phyloP scores from a whole-genome alignment of 2,113 vertebrate species.

The Anarrhichthys ocellatus region DNA sequence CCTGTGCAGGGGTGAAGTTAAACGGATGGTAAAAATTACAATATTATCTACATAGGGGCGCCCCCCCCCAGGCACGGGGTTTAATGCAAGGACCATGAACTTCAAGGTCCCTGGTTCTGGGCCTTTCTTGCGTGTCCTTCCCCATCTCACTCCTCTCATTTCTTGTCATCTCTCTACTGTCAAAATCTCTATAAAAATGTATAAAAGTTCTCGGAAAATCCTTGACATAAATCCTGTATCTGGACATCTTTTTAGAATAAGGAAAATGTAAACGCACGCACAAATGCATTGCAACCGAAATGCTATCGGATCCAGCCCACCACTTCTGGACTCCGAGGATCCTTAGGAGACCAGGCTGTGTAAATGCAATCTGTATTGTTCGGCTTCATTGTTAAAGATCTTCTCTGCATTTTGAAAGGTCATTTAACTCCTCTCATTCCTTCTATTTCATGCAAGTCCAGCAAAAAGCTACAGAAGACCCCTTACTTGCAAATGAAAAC shows the following conservation, averaged over 20 bases:
- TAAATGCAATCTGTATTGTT: neutral
- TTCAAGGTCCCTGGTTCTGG: neutral
- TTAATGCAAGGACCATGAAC: no score
- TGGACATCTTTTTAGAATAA: neutral
- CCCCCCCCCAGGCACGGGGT: no score
- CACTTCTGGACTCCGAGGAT: neutral
- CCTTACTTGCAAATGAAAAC: neutral
- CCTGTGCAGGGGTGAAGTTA: neutral
- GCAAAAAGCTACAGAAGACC: neutral
- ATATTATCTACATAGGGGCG: no score
- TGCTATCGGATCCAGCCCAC: neutral
- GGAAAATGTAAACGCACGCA: neutral
- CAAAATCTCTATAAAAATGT: neutral
- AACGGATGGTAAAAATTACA: neutral
- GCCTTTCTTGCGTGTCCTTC: neutral
- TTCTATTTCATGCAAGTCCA: neutral
- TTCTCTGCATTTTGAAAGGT: neutral
- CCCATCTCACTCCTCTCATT: neutral
- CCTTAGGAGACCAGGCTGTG: no score
- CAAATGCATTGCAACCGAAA: neutral
- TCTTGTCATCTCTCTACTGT: neutral
- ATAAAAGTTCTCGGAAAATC: no score
- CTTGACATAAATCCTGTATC: neutral
- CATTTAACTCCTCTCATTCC: neutral
- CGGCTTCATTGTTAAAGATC: no score